Evolutionary conservation across 2,888 invertebrate species (phyloP), one percentile per base, ranked within the genome.

Genomic region (Tipula lateralis): DNA sequence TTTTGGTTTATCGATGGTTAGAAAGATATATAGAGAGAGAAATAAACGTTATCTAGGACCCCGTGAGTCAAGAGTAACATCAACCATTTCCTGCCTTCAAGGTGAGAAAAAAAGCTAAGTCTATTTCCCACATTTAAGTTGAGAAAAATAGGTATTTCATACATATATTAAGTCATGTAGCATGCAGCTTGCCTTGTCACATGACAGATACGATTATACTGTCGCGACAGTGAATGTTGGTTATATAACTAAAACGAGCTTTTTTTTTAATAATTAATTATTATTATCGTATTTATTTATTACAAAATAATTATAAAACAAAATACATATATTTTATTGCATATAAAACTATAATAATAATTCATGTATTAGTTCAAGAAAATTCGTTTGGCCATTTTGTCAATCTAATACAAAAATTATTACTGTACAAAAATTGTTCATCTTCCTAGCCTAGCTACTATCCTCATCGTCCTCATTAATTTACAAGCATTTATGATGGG

Each of bases 351-450:
- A 66, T 66, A 66, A 66, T 66, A 66, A 66, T 66, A 24, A 66
- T 66, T 66, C 24, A 24, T 66, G 66, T 66, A 66, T 66, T 66
- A 66, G 66, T 66, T 66, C 66, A 66, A 66, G 66, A 66, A 66
- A 66, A 66, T 66, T 24, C 24, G 7, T 19, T 66, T 7, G 1
- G 44, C 7, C 24, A 66, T 66, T 66, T 66, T 66, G 19, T 66
- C 66, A 66, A 66, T 66, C 66, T 66, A 66, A 66, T 66, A 66
- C 66, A 66, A 66, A 66, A 66, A 66, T 66, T 66, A 66, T 24
- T 66, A 66, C 66, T 66, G 66, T 66, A 66, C 66, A 66, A 24
- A 32, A 9, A 24, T 66, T 66, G 19, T 66, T 66, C 24, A 66
- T 66, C 16, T 50, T 50, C 44, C 44, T 50, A 66, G 24, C 66